These are phyloP conservation scores for Acleris literana DNA, from an alignment of 2,888 invertebrate species.

Conservation along the genomic window DNA sequence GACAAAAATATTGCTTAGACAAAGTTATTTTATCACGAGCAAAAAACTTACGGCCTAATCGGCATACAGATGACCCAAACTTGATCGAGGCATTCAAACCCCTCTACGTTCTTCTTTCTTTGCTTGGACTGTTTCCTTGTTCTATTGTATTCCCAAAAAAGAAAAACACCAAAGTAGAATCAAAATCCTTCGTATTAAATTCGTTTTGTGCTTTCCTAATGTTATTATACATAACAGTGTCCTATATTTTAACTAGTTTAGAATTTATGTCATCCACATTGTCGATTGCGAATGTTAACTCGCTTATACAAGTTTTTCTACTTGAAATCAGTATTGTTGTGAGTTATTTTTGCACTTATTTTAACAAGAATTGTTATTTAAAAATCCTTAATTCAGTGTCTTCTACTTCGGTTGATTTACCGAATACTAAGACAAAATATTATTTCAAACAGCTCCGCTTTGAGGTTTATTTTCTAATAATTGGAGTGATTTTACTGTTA, in stretches of 20 bases:
- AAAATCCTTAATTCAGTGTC: neutral
- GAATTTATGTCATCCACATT: neutral
- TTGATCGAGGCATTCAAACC: too few species aligned
- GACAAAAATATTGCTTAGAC: too few species aligned
- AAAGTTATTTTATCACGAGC: too few species aligned
- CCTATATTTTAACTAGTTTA: neutral
- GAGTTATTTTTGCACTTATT: slow-evolving; percentile 1
- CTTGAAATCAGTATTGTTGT: neutral
- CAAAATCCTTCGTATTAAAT: neutral
- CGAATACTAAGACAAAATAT: neutral
- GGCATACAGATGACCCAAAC: too few species aligned
- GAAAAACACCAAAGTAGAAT: neutral
- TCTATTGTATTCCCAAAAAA: too few species aligned
- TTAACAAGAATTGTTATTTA: neutral
- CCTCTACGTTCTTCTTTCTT: too few species aligned
- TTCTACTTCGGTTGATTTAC: slow-evolving; percentile 3
- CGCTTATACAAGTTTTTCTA: neutral
- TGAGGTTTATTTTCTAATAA: neutral
- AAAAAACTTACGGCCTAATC: too few species aligned
- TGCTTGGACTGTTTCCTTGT: too few species aligned
- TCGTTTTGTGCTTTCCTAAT: neutral
- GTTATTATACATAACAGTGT: neutral
- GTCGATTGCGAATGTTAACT: neutral
- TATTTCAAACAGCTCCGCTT: slow-evolving; percentile 5
- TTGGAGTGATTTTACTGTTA: neutral